Evolutionary conservation across 92 coral and sea anemone species (phyloP), one percentile per base, ranked within the genome.

Genomic region (Porites lobata): DNA sequence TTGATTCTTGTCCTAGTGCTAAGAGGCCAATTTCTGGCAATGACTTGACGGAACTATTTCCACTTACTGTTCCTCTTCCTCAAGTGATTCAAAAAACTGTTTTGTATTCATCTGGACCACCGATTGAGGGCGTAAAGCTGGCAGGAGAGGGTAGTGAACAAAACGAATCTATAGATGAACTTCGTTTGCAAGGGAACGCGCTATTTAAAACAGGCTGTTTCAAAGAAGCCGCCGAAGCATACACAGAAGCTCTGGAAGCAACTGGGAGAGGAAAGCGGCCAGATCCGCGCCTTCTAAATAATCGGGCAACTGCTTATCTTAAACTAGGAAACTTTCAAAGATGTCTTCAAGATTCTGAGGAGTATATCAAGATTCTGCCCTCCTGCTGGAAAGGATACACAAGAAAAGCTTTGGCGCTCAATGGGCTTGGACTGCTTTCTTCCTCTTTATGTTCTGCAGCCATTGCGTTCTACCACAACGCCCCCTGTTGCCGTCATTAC

Each of bases 281-380:
- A 22, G 91, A 87, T 14, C 86, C 91, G 15, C 69, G 67, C 69
- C 58, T 87, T 43, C 72, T 87, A 6, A 87, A 77, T 52, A 87
- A 79, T 52, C 77, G 91, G 21, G 91, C 91, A 54, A 80, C 91
- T 20, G 82, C 91, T 7, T 51, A 87, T 64, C 91, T 87, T 18
- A 80, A 73, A 29, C 64, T 80, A 17, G 79, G 24, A 59, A 75
- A 87, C 8, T 80, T 62, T 26, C 47, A 19, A 5, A 15, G 81
- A 63, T 77, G 81, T 8, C 76, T 87, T 47, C 62, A 61, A 11
- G 91, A 87, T 43, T 61, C 90, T 52, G 72, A 87, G 9, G 77
- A 79, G 19, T 87, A 87, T 69, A 87, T 80, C 10, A 58, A 21
- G 0, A 6, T 72, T 14, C 47, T 61, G 77, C 86, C 91, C 8